Percentiles rank a stretch among this genome's conserved stretches.
Evolutionary conservation across 2,888 invertebrate genomes (phyloP).

Genomic region (Spisula solida): DNA sequence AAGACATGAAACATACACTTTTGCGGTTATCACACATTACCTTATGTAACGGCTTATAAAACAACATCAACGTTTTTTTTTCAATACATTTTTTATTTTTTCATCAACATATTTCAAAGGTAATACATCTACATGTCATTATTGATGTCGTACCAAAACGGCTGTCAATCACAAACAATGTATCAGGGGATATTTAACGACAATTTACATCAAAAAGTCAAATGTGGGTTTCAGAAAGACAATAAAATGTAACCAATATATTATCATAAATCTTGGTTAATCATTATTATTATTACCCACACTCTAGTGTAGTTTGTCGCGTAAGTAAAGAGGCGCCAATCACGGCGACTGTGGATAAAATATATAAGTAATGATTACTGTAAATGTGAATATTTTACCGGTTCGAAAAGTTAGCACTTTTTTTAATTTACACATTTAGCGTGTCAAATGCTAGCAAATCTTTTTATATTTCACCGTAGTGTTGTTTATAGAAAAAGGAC

Average conservation of each 20-base stretch:
- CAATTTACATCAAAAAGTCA: conserved; percentile 21
- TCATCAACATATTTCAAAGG: not conserved
- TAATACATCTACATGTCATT: conserved; percentile 20
- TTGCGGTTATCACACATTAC: not conserved
- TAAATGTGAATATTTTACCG: too few relatives aligned
- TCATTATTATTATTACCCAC: not conserved
- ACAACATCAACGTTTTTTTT: conserved; percentile 7
- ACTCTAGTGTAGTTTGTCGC: not conserved
- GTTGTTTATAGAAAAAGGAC: too few relatives aligned
- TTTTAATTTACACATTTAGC: too few relatives aligned
- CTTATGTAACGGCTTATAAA: not conserved
- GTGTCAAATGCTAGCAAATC: too few relatives aligned
- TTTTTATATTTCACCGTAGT: too few relatives aligned
- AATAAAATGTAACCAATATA: conserved; percentile 8
- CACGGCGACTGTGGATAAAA: not conserved
- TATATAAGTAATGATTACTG: too few relatives aligned
- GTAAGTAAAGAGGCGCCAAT: not conserved
- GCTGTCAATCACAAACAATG: not conserved
- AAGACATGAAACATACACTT: not conserved
- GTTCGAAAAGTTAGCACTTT: too few relatives aligned
- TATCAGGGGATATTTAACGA: not conserved
- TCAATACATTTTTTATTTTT: conserved; percentile 13
- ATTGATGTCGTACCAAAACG: not conserved
- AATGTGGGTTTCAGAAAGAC: not conserved
- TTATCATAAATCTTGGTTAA: not conserved